Evolutionary conservation across 2,113 vertebrate species (phyloP), one percentile per base, ranked within the genome.

Genomic region (Zootoca vivipara): DNA sequence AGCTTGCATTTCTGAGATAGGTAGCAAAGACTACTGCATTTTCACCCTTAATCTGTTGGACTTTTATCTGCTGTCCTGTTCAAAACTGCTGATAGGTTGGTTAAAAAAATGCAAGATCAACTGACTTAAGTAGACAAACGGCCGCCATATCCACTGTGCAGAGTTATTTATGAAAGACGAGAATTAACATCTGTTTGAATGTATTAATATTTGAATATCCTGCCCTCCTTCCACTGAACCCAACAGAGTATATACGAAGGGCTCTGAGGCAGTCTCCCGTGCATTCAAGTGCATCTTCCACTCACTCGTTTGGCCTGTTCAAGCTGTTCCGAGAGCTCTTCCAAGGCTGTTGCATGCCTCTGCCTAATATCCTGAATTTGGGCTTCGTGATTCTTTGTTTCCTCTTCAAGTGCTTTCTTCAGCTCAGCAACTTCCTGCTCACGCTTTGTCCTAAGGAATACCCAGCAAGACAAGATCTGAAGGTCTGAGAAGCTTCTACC

Each of bases 331-430:
- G 98, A 98, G 7, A 99, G 96, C 92, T 99, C 99, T 91, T 99
- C 99, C 94, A 99, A 96, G 0, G 98, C 98, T 0, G 97, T 97
- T 0, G 95, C 96, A 0, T 99, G 99, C 64, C 99, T 96, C 94
- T 99, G 99, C 87, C 99, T 97, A 96, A 99, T 98, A 33, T 99
- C 99, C 96, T 98, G 99, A 95, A 99, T 98, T 92, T 99, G 99
- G 30, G 98, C 97, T 87, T 99, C 99, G 0, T 99, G 99, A 94
- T 98, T 99, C 96, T 98, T 98, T 2, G 97, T 96, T 95, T 99
- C 99, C 38, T 99, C 99, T 83, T 99, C 99, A 1, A 99, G 98
- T 64, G 98, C 98, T 94, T 99, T 99, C 96, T 99, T 99, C 90
- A 99, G 96, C 80, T 99, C 99, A 18, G 98, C 97, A 89, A 99